Evolutionary conservation across 2,113 vertebrate species (phyloP).

Genomic region (Cygnus atratus): DNA sequence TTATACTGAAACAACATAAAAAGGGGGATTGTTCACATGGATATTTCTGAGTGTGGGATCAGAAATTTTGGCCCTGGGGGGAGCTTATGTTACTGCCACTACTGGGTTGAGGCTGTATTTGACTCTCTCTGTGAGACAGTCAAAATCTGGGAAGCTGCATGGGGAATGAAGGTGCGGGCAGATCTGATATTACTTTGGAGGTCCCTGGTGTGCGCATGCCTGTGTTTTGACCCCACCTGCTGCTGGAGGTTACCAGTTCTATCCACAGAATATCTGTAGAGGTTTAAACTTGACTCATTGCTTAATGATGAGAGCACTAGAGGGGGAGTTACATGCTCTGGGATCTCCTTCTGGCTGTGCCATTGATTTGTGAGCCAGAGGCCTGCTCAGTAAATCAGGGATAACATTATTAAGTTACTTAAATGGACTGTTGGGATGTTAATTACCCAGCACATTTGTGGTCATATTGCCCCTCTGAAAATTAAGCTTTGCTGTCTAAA

Average conservation of each 20-base stretch:
- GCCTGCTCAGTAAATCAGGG: constrained; percentile 37
- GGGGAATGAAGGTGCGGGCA: constrained; percentile 38
- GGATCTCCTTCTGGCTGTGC: constrained; percentile 29
- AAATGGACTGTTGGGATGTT: constrained; percentile 37
- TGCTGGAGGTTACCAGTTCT: background rate
- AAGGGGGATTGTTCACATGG: constrained; percentile 39
- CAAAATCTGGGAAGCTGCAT: constrained; percentile 42
- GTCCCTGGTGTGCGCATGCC: constrained; percentile 24
- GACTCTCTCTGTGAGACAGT: constrained; percentile 41
- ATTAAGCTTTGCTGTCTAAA: constrained; percentile 50
- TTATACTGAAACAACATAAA: constrained; percentile 61
- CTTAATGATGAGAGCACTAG: background rate
- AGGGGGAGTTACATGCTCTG: background rate
- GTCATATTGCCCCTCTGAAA: constrained; percentile 25
- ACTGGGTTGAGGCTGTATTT: constrained; percentile 54
- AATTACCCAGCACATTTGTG: constrained; percentile 31
- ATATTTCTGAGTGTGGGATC: constrained; percentile 54
- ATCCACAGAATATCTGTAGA: constrained; percentile 33
- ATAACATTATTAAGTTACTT: constrained; percentile 59
- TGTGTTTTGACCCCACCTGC: constrained; percentile 52
- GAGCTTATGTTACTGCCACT: constrained; percentile 54
- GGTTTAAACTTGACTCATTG: constrained; percentile 22
- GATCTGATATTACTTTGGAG: constrained; percentile 50
- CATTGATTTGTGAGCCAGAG: constrained; percentile 14
- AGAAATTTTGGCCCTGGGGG: constrained; percentile 28